phyloP scores from a whole-genome alignment of 2,797 vertebrate genomes.

The Tenualosa thibaudeaui region DNA sequence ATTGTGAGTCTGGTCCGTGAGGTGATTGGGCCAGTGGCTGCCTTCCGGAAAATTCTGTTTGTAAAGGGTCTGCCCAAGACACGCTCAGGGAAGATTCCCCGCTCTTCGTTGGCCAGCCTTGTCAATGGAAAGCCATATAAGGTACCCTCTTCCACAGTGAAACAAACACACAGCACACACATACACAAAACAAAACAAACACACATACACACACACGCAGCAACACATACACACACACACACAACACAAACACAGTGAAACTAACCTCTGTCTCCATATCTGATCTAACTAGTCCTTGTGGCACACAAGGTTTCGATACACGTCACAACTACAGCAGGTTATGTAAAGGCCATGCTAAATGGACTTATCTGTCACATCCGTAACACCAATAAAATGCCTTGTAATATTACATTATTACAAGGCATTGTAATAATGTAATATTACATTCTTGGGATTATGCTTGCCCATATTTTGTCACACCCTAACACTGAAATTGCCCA shows the following conservation, averaged over 20 bases:
- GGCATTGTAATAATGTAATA: too few relatives aligned
- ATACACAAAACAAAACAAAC: neutral
- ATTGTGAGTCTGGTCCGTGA: constrained; percentile 83
- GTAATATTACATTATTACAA: too few relatives aligned
- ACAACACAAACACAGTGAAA: neutral
- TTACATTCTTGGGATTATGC: too few relatives aligned
- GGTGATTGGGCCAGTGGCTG: constrained; percentile 89
- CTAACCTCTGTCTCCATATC: neutral
- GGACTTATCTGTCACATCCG: too few relatives aligned
- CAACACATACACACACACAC: neutral
- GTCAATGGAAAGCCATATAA: constrained; percentile 89
- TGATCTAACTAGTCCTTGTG: too few relatives aligned
- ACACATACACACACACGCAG: neutral
- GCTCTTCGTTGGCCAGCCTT: constrained; percentile 83
- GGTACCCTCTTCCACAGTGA: constrained; percentile 63
- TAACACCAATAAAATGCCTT: too few relatives aligned
- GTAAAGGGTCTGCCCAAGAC: constrained; percentile 89
- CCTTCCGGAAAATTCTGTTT: constrained; percentile 86
- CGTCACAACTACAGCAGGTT: neutral
- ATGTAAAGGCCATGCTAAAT: too few relatives aligned
- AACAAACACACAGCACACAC: neutral
- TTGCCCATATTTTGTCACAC: too few relatives aligned
- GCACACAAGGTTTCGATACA: neutral
- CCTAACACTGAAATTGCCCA: too few relatives aligned
- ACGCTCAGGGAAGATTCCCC: constrained; percentile 93